phyloP scores from a whole-genome alignment of 2,113 vertebrate species.

The Brienomyrus brachyistius region DNA sequence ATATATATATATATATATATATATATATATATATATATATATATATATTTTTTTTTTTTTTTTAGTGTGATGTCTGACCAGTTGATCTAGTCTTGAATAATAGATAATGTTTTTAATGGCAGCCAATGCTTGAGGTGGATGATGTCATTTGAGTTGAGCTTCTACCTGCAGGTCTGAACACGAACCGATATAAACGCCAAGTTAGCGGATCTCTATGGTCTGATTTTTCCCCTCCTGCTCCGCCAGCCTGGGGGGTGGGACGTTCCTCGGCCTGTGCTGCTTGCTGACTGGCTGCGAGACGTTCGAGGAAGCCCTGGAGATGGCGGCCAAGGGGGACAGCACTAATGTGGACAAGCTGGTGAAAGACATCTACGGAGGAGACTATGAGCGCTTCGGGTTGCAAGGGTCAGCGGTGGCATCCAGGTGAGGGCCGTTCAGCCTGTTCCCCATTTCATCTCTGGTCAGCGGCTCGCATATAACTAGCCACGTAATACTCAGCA shows the following conservation, averaged over 20 bases:
- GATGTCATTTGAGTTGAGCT: neutral
- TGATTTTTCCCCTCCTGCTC: neutral
- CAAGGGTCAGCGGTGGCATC: constrained; percentile 92
- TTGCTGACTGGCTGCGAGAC: constrained; percentile 95
- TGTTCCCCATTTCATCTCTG: neutral
- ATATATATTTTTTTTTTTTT: too few species aligned
- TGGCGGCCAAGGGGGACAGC: constrained; percentile 94
- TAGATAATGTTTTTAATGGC: neutral
- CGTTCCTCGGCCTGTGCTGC: constrained; percentile 94
- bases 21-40: too few species aligned
- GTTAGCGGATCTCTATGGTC: neutral
- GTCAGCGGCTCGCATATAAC: neutral
- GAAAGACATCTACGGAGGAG: constrained; percentile 96
- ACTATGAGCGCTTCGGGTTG: constrained; percentile 92
- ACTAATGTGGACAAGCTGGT: constrained; percentile 97
- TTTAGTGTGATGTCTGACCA: neutral
- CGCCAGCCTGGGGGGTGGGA: constrained; percentile 86
- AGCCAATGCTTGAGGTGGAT: neutral
- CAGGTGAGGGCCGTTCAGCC: constrained; percentile 59
- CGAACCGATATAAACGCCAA: neutral
- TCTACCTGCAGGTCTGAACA: neutral
- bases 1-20: too few species aligned
- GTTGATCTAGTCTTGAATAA: neutral
- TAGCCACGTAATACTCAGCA: neutral
- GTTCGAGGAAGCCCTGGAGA: constrained; percentile 94